Conservation (phyloP, 2,888 invertebrate genomes). For the Agelastica alni region DNA sequence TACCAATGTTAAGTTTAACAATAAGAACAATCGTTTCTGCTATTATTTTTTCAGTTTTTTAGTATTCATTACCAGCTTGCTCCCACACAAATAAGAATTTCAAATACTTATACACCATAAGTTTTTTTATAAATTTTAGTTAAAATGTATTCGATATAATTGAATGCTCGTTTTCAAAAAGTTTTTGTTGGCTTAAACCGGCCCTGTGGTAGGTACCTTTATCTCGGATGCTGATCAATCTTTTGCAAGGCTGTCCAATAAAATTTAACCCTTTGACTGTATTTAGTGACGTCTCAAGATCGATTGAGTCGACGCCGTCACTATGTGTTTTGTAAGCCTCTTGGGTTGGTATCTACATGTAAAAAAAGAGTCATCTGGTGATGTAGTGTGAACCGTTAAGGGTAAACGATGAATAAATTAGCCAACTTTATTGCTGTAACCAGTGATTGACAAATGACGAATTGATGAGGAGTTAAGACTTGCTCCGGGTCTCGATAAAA, state of each 20-base stretch:
- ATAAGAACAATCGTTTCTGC: no score
- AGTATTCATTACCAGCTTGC: no score
- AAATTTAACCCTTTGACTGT: constrained; percentile 40
- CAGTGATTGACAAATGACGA: constrained; percentile 7
- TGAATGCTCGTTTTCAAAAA: no score
- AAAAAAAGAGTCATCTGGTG: constrained; percentile 1
- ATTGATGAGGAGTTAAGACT: background rate
- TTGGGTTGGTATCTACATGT: constrained; percentile 8
- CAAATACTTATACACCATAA: no score
- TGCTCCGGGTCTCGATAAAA: no score
- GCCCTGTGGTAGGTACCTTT: constrained; percentile 25
- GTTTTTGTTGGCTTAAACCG: no score
- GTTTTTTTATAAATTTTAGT: no score
- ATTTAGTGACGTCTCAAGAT: constrained; percentile 36
- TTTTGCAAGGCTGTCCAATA: constrained; percentile 41
- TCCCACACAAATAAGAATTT: no score
- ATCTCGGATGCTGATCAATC: constrained; percentile 36
- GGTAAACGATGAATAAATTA: constrained; percentile 16
- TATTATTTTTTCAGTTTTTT: no score
- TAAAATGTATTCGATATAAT: no score
- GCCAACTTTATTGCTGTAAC: constrained; percentile 1
- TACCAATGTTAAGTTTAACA: no score
- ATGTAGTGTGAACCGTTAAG: constrained; percentile 8
- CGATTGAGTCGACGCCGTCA: constrained; percentile 38
- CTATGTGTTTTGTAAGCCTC: constrained; percentile 27